phyloP scores from a whole-genome alignment of 2,888 invertebrate species.

The Ectobius pallidus region DNA sequence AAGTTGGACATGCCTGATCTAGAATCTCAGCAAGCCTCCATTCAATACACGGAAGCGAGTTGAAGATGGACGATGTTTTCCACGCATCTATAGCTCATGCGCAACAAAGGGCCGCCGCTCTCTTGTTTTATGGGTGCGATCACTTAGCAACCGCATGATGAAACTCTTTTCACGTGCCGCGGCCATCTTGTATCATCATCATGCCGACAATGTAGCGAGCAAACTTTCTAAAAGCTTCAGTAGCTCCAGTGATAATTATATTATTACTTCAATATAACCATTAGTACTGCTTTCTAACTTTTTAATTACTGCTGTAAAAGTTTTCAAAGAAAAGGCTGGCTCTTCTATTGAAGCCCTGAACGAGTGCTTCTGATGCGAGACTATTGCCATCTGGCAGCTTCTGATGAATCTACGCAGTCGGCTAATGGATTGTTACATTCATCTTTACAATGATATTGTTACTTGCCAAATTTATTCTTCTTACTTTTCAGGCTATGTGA shows the following conservation, averaged over 20 bases:
- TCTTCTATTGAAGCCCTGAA: no score
- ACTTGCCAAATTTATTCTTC: no score
- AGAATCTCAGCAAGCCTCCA: no score
- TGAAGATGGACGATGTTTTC: background rate
- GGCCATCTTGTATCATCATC: conserved; percentile 14
- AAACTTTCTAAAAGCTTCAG: conserved; percentile 3
- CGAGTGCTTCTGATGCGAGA: no score
- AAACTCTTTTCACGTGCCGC: conserved; percentile 23
- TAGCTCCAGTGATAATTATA: conserved; percentile 33
- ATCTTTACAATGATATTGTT: no score
- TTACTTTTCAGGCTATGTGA: no score
- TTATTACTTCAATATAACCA: conserved; percentile 24
- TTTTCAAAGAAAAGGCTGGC: no score
- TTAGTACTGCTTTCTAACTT: background rate
- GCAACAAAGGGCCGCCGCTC: background rate
- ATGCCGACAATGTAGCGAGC: conserved; percentile 7
- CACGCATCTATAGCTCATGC: background rate
- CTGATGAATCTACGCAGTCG: no score
- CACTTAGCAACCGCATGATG: conserved; percentile 17
- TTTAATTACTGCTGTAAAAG: background rate
- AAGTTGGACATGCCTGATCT: no score
- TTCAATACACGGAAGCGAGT: no score
- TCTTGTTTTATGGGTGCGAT: conserved; percentile 17
- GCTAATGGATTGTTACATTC: no score
- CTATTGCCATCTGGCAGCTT: no score